A percentile compares a stretch with the other conserved stretches of the same genome.
Evolutionary conservation across 2,113 vertebrate genomes (phyloP).

Genomic region (Zapus hudsonius): DNA sequence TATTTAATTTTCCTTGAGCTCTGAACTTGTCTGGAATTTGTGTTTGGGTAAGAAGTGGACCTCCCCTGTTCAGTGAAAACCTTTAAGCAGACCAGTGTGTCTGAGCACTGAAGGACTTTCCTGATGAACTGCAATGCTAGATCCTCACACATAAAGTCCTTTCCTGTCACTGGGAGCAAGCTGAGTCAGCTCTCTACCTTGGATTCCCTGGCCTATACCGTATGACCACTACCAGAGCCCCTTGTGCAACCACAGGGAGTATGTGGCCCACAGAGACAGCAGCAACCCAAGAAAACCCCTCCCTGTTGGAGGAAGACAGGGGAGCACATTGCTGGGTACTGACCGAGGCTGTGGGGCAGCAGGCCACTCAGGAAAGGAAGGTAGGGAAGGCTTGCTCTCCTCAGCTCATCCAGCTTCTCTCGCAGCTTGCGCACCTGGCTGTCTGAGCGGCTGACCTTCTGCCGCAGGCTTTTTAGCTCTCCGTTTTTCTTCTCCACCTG

Average conservation of each 20-base stretch:
- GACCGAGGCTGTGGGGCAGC: conserved; percentile 85
- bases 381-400: conserved; percentile 82
- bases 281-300: not conserved
- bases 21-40: rapidly evolving
- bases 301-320: not conserved
- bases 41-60: rapidly evolving
- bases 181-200: not conserved
- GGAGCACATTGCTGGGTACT: conserved; percentile 74
- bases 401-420: conserved; percentile 86
- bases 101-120: rapidly evolving
- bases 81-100: no score
- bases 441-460: conserved; percentile 85
- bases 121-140: no score
- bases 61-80: not conserved
- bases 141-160: rapidly evolving
- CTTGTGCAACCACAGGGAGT: rapidly evolving
- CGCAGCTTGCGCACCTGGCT: conserved; percentile 87
- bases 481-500: conserved; percentile 87
- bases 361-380: conserved; percentile 83
- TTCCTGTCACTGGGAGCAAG: not conserved
- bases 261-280: not conserved
- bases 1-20: not conserved
- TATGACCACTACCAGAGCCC: rapidly evolving
- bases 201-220: rapidly evolving
- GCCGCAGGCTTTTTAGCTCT: conserved; percentile 83